Conservation (phyloP, 2,888 invertebrate species). For the Hecatera dysodea region DNA sequence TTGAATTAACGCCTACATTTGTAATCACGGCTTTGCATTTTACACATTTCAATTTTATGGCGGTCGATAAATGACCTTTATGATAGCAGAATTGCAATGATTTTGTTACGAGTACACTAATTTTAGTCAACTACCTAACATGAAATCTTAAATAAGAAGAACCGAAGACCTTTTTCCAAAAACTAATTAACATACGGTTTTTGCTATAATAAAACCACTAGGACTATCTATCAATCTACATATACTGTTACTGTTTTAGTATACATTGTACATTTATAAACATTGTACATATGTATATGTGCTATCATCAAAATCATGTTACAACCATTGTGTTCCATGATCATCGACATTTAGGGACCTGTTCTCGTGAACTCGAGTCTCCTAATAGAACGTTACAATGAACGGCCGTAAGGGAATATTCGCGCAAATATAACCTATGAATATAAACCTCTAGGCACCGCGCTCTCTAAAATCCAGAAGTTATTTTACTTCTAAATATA, state of each 20-base stretch:
- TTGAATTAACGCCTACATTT: slow-evolving; percentile 38
- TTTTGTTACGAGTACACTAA: not conserved
- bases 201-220: not conserved
- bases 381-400: slow-evolving; percentile 15
- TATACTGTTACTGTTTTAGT: too few relatives aligned
- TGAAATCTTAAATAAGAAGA: not conserved
- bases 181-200: not conserved
- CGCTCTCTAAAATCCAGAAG: slow-evolving; percentile 17
- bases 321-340: not conserved
- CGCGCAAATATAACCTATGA: not conserved
- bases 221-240: not conserved
- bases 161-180: not conserved
- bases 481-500: slow-evolving; percentile 48
- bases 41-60: slow-evolving; percentile 58
- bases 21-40: slow-evolving; percentile 30
- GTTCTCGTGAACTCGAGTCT: not conserved
- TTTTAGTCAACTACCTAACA: too few relatives aligned
- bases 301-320: not conserved
- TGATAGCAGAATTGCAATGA: not conserved
- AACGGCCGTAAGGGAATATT: slow-evolving; percentile 13
- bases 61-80: slow-evolving; percentile 9
- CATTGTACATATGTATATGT: not conserved
- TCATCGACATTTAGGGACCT: not conserved
- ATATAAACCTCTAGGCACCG: slow-evolving; percentile 1
- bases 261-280: not conserved